phyloP scores from a whole-genome alignment of 2,888 invertebrate species.

The Drosophila monieri region DNA sequence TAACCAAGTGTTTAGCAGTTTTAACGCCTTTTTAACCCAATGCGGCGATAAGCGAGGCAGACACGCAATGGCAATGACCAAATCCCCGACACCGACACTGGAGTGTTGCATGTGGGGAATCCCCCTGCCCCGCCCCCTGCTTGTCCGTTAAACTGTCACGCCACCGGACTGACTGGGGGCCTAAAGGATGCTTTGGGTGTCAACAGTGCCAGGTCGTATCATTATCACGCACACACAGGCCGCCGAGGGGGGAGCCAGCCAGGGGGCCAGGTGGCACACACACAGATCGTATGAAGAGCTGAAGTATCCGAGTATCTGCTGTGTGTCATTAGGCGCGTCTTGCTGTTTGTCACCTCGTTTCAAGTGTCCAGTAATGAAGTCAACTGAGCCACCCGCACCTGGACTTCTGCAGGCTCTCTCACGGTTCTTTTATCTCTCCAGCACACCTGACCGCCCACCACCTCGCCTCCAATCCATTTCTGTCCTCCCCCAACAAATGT shows the following conservation, averaged over 20 bases:
- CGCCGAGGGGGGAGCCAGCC: conserved; percentile 1
- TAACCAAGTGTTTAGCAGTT: conserved; percentile 74
- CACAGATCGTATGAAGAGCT: conserved; percentile 35
- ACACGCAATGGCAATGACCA: conserved; percentile 62
- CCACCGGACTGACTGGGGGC: conserved; percentile 25
- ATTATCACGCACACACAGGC: conserved; percentile 62
- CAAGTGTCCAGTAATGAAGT: conserved; percentile 76
- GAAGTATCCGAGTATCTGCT: conserved; percentile 23
- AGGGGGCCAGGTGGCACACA: not conserved
- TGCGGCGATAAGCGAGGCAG: conserved; percentile 55
- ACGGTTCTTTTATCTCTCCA: conserved; percentile 5
- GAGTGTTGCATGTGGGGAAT: conserved; percentile 43
- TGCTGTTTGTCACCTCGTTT: conserved; percentile 57
- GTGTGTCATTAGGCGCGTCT: conserved; percentile 69
- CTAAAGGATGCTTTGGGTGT: conserved; percentile 57
- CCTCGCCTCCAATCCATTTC: not conserved
- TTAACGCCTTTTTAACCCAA: conserved; percentile 64
- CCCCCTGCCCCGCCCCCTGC: conserved; percentile 1
- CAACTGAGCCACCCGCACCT: conserved; percentile 53
- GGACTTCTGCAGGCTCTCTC: conserved; percentile 5
- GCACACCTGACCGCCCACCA: conserved; percentile 14
- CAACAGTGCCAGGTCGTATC: conserved; percentile 59
- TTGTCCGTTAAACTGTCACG: conserved; percentile 35
- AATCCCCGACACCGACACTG: conserved; percentile 17
- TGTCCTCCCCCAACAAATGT: not conserved